Evolutionary conservation across 2,113 vertebrate species (phyloP).

Genomic region (Bubo blakistoni): DNA sequence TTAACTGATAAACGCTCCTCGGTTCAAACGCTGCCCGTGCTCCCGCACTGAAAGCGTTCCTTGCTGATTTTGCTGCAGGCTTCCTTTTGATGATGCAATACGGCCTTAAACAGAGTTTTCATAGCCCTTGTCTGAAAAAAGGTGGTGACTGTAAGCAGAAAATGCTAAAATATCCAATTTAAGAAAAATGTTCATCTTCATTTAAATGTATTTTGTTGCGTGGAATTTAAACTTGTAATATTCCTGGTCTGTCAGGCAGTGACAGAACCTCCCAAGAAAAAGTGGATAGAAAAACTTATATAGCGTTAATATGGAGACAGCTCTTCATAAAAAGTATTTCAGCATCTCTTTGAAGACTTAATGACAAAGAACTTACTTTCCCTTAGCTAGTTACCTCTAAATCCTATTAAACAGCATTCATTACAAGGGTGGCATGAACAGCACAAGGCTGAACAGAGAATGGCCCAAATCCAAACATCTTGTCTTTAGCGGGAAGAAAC

Average conservation of each 20-base stretch:
- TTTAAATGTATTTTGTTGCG: neutral
- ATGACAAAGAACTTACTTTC: neutral
- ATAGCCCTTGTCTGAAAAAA: neutral
- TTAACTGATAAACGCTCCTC: neutral
- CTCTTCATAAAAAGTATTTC: neutral
- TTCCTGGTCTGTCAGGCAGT: neutral
- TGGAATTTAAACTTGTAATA: neutral
- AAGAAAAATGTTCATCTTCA: neutral
- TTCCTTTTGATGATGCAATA: neutral
- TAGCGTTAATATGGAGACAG: neutral
- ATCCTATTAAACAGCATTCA: neutral
- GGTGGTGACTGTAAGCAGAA: neutral
- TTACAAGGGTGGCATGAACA: neutral
- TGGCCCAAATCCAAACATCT: no score
- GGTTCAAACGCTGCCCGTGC: neutral
- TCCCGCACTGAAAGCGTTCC: neutral
- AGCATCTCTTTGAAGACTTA: neutral
- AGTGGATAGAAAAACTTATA: neutral
- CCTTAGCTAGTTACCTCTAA: neutral
- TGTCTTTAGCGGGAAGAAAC: neutral
- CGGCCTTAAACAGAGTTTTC: neutral
- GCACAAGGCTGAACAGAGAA: neutral
- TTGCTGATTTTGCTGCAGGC: neutral
- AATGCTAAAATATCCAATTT: neutral
- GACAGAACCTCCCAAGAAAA: neutral